Percentiles rank a stretch among this genome's conserved stretches.
Evolutionary conservation across 1,140 invertebrate genomes (phyloP).

Genomic region (Pinna nobilis): DNA sequence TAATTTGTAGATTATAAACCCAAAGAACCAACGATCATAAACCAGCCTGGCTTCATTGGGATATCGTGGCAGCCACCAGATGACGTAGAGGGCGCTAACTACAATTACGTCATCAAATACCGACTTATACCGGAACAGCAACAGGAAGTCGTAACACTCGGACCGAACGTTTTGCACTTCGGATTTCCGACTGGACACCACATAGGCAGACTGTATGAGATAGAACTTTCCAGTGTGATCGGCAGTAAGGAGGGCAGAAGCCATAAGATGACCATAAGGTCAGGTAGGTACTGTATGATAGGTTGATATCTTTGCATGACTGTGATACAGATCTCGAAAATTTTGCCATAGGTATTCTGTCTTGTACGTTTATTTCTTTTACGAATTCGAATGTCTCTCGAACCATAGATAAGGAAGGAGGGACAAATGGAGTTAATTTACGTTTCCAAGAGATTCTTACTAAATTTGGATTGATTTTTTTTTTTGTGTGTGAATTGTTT

Average conservation of each 20-base stretch:
- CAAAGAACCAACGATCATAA: not conserved
- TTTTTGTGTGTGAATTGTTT: no score
- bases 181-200: conserved; percentile 14
- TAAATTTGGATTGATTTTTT: no score
- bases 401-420: no score
- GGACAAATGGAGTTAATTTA: no score
- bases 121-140: conserved; percentile 12
- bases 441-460: no score
- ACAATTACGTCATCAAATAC: conserved; percentile 22
- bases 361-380: not conserved
- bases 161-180: not conserved
- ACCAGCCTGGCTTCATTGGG: conserved; percentile 20
- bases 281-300: conserved; percentile 3
- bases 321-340: not conserved
- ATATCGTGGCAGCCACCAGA: conserved; percentile 29
- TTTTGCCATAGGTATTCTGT: not conserved
- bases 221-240: conserved; percentile 15
- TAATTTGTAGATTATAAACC: conserved; percentile 11
- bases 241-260: not conserved
- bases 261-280: conserved; percentile 7
- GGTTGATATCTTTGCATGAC: no score
- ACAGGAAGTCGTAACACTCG: conserved; percentile 14
- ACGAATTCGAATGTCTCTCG: no score
- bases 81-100: not conserved
- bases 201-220: conserved; percentile 25